Base-by-base conservation (phyloP, 1,140 invertebrate species). In the Drosophila kikkawai region DNA sequence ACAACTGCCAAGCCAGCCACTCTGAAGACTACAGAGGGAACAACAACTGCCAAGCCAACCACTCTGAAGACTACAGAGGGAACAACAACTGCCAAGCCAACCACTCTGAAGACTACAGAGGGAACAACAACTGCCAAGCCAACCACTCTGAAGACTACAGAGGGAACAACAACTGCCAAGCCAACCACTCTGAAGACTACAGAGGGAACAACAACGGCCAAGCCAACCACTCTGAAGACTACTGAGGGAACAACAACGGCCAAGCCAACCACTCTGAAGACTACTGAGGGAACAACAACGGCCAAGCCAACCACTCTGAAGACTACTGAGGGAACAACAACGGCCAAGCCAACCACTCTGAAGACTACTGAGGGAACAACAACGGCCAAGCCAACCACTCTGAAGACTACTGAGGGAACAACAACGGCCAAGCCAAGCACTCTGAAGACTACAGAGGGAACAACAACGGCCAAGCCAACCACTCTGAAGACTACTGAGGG, bases 141-240 rank as follows among this genome's bases (percentile, higher is more conserved):
- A 7, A 69, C 58, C 26, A 47, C 58, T 41, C 12, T 17, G 12
- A 37, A 64, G 37, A 29, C 65, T 0, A 68, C 56, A 22, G 47
- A 59, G 1, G 32, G 19, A n/a, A 74, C 71, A 0, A 56, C 41
- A 1, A 19, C 22, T 11, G 2, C 7, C 0, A 19, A 53, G 22
- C 50, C 73, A 8, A 75, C 69, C 2, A 73, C 69, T 39, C 11
- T 22, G 15, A 60, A 50, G 11, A 56, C 51, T 3, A 64, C 71
- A 3, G 56, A 53, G 11, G 29, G 39, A 17, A 74, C 70, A 22
- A 22, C 19, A 1, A 56, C 47, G 9, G 7, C 6, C 0, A 47
- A 60, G 44, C 67, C 67, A 37, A 56, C 34, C 1, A 50, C 50
- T 34, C 55, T 22, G 7, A 58, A 36, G 15, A 37, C 55, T 0